These are phyloP conservation scores for Epirrhoe tristata DNA, from an alignment of 2,888 invertebrate genomes.

Conservation along the genomic window DNA sequence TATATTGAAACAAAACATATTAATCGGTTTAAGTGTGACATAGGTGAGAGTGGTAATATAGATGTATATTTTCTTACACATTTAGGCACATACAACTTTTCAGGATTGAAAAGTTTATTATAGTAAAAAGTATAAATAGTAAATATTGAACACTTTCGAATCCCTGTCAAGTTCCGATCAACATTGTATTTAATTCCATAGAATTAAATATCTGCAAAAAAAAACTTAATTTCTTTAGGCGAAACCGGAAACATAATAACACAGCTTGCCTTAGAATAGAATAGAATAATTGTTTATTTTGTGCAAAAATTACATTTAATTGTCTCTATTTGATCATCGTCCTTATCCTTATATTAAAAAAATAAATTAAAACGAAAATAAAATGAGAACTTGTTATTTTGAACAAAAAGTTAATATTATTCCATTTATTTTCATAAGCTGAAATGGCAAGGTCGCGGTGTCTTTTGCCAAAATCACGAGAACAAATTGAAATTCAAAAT, in stretches of 20 bases:
- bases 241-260: too few relatives aligned
- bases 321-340: neutral
- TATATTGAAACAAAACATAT: conserved; percentile 32
- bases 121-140: too few relatives aligned
- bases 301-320: neutral
- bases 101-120: too few relatives aligned
- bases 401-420: conserved; percentile 2
- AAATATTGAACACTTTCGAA: too few relatives aligned
- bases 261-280: neutral
- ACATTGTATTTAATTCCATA: too few relatives aligned
- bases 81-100: too few relatives aligned
- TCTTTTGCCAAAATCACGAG: conserved; percentile 2
- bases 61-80: too few relatives aligned
- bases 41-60: neutral
- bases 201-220: too few relatives aligned
- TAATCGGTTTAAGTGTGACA: conserved; percentile 31
- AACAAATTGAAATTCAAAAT: conserved; percentile 32
- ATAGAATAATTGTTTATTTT: too few relatives aligned
- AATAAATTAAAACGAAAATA: neutral
- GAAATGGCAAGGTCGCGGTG: neutral
- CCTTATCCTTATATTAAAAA: neutral
- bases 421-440: neutral
- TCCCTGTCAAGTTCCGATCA: too few relatives aligned
- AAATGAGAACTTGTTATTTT: conserved; percentile 4
- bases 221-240: too few relatives aligned